Evolutionary conservation across 2,797 vertebrate species (phyloP).

Genomic region (Anguilla anguilla): DNA sequence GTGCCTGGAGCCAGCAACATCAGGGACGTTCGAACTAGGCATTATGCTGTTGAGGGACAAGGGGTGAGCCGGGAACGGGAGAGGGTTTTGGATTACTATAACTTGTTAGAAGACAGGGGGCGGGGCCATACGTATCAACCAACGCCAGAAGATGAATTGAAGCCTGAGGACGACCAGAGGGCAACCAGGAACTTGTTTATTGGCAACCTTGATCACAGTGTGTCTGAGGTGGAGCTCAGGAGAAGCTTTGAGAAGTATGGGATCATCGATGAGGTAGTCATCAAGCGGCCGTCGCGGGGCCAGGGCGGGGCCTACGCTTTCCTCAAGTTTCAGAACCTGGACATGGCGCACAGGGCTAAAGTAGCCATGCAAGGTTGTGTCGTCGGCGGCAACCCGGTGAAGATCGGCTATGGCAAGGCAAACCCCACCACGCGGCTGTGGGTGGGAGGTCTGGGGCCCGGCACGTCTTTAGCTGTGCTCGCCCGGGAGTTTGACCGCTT

Average conservation of each 20-base stretch:
- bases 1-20: constrained; percentile 78
- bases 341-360: constrained; percentile 96
- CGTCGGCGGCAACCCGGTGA: constrained; percentile 90
- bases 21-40: constrained; percentile 80
- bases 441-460: constrained; percentile 91
- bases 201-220: constrained; percentile 90
- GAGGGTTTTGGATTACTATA: constrained; percentile 88
- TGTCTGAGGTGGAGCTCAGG: constrained; percentile 87
- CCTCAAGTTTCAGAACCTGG: constrained; percentile 96
- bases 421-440: constrained; percentile 95
- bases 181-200: constrained; percentile 96
- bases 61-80: constrained; percentile 85
- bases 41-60: constrained; percentile 83
- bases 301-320: constrained; percentile 94
- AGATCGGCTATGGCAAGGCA: constrained; percentile 95
- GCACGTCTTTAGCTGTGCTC: constrained; percentile 86
- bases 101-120: constrained; percentile 86
- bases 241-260: constrained; percentile 94
- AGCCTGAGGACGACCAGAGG: constrained; percentile 94
- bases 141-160: constrained; percentile 85
- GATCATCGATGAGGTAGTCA: constrained; percentile 94
- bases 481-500: constrained; percentile 96
- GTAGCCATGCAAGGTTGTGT: constrained; percentile 94
- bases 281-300: constrained; percentile 87
- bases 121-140: constrained; percentile 83